Conservation (phyloP, 2,888 invertebrate genomes). For the Ramazzottius varieornatus region DNA sequence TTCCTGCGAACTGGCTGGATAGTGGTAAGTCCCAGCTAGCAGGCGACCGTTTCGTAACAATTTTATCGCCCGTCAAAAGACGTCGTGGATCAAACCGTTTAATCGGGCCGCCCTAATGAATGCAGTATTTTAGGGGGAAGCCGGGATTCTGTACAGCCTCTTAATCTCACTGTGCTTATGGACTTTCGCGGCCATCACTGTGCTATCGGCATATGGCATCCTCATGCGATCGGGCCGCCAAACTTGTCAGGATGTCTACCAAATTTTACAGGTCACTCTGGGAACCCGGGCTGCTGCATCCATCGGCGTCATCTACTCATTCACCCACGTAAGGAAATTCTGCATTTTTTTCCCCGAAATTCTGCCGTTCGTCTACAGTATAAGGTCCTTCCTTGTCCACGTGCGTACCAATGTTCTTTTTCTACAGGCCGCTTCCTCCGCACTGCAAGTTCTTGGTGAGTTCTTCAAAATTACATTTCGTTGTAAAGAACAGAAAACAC, state of each 20-base stretch:
- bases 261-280: constrained; percentile 68
- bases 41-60: no score
- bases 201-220: constrained; percentile 86
- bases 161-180: no score
- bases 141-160: no score
- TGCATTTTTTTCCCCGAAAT: not conserved
- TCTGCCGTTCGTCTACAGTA: not conserved
- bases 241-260: constrained; percentile 93
- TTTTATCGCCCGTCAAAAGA: no score
- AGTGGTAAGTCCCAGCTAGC: constrained; percentile 46
- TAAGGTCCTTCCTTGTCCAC: no score
- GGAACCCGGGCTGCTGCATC: constrained; percentile 79
- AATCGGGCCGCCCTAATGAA: no score
- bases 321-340: constrained; percentile 47
- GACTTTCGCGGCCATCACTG: not conserved
- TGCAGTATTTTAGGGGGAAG: no score
- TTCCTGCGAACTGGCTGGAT: constrained; percentile 92
- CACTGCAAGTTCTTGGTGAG: not conserved
- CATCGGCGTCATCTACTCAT: constrained; percentile 71
- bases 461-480: no score
- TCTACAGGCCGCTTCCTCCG: not conserved
- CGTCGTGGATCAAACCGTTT: no score
- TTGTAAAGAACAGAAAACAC: no score
- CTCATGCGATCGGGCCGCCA: constrained; percentile 79
- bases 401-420: not conserved